Conservation (phyloP, 2,888 invertebrate species). For the Cerceris rybyensis region DNA sequence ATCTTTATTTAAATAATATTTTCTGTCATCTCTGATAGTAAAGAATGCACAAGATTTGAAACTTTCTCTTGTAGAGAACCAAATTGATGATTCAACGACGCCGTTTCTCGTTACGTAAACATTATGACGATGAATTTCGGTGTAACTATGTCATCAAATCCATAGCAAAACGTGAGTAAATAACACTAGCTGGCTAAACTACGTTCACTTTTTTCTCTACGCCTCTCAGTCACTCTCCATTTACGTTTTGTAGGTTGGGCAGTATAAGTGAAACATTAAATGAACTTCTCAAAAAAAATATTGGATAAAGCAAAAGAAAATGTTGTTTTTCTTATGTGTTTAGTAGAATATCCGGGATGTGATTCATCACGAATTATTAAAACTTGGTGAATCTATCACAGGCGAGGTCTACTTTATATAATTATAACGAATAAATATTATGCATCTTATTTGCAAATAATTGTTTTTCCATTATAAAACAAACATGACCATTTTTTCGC, state of each 20-base stretch:
- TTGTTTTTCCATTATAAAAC: too few species aligned
- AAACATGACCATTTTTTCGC: too few species aligned
- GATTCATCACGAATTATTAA: too few species aligned
- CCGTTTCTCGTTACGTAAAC: constrained; percentile 29
- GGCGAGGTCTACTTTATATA: too few species aligned
- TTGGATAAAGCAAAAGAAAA: too few species aligned
- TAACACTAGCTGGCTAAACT: not conserved
- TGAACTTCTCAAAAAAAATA: too few species aligned
- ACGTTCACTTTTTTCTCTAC: not conserved
- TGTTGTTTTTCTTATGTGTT: too few species aligned
- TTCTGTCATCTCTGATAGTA: not conserved
- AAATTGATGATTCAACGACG: not conserved
- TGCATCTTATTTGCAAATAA: too few species aligned
- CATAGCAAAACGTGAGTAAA: not conserved
- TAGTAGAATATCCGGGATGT: too few species aligned
- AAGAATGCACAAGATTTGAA: not conserved
- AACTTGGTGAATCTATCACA: too few species aligned
- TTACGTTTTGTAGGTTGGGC: not conserved
- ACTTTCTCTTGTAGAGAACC: constrained; percentile 49
- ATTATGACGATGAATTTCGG: not conserved
- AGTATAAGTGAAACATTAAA: not conserved
- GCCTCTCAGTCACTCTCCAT: not conserved
- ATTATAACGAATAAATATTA: too few species aligned
- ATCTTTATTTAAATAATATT: too few species aligned
- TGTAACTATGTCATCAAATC: constrained; percentile 7